A percentile compares a stretch with the other conserved stretches of the same genome.
These are phyloP conservation scores for Sipha maydis DNA, from an alignment of 2,888 invertebrate genomes.

Conservation along the genomic window DNA sequence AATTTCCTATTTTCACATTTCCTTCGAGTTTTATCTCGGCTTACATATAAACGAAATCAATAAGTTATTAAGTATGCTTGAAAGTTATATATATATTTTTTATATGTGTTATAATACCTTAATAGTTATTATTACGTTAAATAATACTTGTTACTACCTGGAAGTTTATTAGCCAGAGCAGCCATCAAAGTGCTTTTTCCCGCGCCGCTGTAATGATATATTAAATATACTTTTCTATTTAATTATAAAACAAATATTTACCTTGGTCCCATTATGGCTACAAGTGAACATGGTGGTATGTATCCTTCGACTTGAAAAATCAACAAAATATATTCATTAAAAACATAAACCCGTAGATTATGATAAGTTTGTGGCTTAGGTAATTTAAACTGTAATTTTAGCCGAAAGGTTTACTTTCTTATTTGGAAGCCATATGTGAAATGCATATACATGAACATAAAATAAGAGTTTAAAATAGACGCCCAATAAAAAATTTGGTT, in stretches of 20 bases:
- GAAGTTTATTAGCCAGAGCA: conserved; percentile 80
- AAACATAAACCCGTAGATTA: not conserved
- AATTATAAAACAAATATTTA: conserved; percentile 67
- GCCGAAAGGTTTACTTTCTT: not conserved
- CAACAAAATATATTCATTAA: not conserved
- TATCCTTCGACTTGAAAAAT: conserved; percentile 78
- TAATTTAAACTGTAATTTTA: not conserved
- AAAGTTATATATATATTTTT: not conserved
- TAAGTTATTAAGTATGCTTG: not conserved
- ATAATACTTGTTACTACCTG: conserved; percentile 70
- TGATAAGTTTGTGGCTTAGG: not conserved
- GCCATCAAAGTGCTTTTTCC: conserved; percentile 92
- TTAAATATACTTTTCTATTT: not conserved
- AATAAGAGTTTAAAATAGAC: too few relatives aligned
- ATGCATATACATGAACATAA: too few relatives aligned
- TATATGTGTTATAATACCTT: not conserved
- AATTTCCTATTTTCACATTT: conserved; percentile 68
- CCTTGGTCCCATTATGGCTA: conserved; percentile 88
- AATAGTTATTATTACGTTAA: not conserved
- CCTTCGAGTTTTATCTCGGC: conserved; percentile 29
- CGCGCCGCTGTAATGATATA: conserved; percentile 76
- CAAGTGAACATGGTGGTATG: conserved; percentile 82
- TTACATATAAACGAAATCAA: not conserved
- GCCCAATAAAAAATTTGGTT: too few relatives aligned
- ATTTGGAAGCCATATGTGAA: not conserved